Evolutionary conservation across 2,113 vertebrate genomes (phyloP).

Genomic region (Chrysemys picta): DNA sequence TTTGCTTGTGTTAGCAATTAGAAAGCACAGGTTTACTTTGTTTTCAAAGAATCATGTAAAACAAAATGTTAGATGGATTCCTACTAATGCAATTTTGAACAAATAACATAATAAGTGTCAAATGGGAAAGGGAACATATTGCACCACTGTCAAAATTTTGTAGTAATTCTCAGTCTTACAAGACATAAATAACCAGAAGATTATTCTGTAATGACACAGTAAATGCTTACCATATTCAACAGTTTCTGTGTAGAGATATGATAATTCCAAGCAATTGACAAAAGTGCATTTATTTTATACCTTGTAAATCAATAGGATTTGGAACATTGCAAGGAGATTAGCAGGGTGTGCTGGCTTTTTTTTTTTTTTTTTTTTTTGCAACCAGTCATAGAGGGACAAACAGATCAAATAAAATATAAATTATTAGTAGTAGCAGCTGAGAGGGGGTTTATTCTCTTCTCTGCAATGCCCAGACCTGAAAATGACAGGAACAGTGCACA

Average conservation of each 20-base stretch:
- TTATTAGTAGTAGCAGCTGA: not conserved
- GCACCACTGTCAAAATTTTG: not conserved
- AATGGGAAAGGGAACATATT: not conserved
- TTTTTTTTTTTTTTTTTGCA: not conserved
- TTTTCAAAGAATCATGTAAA: not conserved
- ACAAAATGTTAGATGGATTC: slow-evolving; percentile 3
- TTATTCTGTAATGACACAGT: not conserved
- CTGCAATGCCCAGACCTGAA: slow-evolving; percentile 53
- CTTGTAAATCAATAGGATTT: not conserved
- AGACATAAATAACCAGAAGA: not conserved
- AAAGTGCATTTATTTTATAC: not conserved
- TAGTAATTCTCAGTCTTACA: not conserved
- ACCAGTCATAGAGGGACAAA: slow-evolving; percentile 7
- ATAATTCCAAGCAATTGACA: not conserved
- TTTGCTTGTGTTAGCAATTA: not conserved
- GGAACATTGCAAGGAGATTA: not conserved
- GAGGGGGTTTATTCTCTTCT: not conserved
- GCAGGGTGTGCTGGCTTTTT: not conserved
- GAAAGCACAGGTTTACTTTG: not conserved
- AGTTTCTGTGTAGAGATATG: not conserved
- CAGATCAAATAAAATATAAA: not conserved
- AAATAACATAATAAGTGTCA: not conserved
- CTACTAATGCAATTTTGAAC: slow-evolving; percentile 15
- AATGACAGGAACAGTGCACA: slow-evolving; percentile 30
- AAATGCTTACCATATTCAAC: not conserved